These are phyloP conservation scores for Fistularia tabacaria DNA, from an alignment of 2,797 vertebrate species.

Conservation along the genomic window DNA sequence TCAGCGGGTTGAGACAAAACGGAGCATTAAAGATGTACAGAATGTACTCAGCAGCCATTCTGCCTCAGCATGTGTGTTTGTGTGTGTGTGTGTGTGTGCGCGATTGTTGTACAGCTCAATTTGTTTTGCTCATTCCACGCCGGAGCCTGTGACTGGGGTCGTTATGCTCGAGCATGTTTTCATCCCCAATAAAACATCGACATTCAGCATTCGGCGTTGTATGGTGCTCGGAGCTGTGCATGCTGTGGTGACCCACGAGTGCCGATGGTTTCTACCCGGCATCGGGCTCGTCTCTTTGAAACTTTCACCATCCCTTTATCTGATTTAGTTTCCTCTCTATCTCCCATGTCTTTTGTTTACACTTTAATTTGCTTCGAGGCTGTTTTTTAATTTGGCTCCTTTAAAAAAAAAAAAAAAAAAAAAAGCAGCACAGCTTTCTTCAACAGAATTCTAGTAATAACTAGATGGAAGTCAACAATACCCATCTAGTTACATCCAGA, in stretches of 20 bases:
- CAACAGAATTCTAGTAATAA: too few species aligned
- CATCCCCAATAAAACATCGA: constrained; percentile 50
- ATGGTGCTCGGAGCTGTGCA: constrained; percentile 23
- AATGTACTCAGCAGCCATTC: constrained; percentile 2
- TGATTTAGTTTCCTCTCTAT: neutral
- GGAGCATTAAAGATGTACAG: neutral
- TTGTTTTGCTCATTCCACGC: constrained; percentile 19
- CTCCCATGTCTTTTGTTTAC: too few species aligned
- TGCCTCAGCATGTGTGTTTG: constrained; percentile 19
- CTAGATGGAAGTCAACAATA: too few species aligned
- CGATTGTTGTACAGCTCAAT: neutral
- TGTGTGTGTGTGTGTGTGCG: neutral
- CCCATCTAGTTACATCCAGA: too few species aligned
- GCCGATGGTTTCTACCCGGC: neutral
- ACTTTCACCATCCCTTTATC: neutral
- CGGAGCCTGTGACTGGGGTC: constrained; percentile 3
- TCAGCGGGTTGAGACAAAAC: neutral
- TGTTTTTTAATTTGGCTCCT: too few species aligned
- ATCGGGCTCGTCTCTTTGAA: neutral
- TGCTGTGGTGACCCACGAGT: constrained; percentile 3
- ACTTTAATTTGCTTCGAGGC: too few species aligned
- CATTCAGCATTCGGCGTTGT: constrained; percentile 12
- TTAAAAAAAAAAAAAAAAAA: too few species aligned
- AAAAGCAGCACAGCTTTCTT: too few species aligned
- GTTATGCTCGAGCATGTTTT: constrained; percentile 42